A percentile compares a stretch with the other conserved stretches of the same genome.
Conservation (phyloP, 2,113 vertebrate genomes). For the Aleadryas rufinucha region DNA sequence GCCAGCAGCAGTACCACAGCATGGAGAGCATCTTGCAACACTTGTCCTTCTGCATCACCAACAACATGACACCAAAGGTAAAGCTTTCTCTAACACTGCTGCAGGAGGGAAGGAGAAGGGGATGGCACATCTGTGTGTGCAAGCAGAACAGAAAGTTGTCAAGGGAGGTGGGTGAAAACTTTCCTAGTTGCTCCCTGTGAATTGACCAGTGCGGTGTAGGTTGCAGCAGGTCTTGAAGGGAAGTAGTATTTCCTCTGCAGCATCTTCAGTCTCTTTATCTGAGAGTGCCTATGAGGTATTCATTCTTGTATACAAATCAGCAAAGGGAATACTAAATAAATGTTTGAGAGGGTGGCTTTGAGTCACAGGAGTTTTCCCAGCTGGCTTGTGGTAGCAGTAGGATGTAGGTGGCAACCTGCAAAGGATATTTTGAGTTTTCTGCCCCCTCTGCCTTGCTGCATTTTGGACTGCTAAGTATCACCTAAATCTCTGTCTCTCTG, state of each 20-base stretch:
- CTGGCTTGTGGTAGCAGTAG: neutral
- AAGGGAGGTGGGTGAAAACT: neutral
- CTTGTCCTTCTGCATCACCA: slow-evolving; percentile 92
- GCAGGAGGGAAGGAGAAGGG: neutral
- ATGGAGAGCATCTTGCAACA: slow-evolving; percentile 99
- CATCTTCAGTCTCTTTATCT: neutral
- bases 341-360: neutral
- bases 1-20: slow-evolving; percentile 95
- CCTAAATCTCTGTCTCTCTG: neutral
- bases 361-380: neutral
- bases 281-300: neutral
- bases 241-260: neutral
- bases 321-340: neutral
- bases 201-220: neutral
- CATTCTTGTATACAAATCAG: neutral
- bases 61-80: slow-evolving; percentile 97
- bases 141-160: neutral
- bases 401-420: neutral
- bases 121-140: neutral
- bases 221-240: neutral
- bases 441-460: neutral
- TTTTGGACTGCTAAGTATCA: neutral
- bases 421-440: neutral
- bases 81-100: rapidly evolving
- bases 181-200: neutral